These are phyloP conservation scores for Halotydeus destructor DNA, from an alignment of 1,140 invertebrate genomes.

Conservation along the genomic window DNA sequence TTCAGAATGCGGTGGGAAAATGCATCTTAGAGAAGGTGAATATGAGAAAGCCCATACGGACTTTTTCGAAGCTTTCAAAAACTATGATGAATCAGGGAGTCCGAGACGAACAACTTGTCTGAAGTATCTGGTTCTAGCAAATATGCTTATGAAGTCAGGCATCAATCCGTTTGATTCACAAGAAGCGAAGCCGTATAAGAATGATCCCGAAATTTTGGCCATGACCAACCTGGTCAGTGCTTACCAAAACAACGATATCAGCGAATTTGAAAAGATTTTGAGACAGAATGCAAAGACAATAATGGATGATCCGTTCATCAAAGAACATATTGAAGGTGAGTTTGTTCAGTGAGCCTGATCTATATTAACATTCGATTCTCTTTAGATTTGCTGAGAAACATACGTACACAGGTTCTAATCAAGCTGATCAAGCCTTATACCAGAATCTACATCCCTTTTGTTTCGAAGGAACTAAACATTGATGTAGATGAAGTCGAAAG, in stretches of 20 bases:
- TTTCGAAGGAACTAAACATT: constrained; percentile 83
- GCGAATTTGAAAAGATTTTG: constrained; percentile 91
- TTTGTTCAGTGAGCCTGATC: constrained; percentile 1
- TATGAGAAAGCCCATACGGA: constrained; percentile 98
- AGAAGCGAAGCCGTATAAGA: constrained; percentile 98
- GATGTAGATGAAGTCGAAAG: constrained; percentile 88
- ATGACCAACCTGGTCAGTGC: constrained; percentile 97
- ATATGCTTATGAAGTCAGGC: constrained; percentile 70
- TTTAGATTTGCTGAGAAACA: constrained; percentile 79
- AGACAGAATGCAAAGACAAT: constrained; percentile 77
- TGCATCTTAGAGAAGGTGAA: constrained; percentile 95
- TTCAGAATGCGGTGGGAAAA: constrained; percentile 94
- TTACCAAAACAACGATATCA: constrained; percentile 98
- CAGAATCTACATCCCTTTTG: constrained; percentile 90
- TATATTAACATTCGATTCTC: constrained; percentile 14
- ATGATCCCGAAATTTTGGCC: constrained; percentile 95
- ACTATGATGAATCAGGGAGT: constrained; percentile 98
- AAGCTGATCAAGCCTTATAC: constrained; percentile 96
- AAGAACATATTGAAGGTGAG: constrained; percentile 86
- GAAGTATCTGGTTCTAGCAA: constrained; percentile 94
- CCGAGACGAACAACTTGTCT: constrained; percentile 87
- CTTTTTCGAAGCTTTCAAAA: constrained; percentile 99
- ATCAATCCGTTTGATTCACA: constrained; percentile 99
- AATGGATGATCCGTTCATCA: constrained; percentile 98
- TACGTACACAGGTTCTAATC: constrained; percentile 90